Evolutionary conservation across 2,888 invertebrate genomes (phyloP), one percentile per base, ranked within the genome.

Genomic region (Chymomyza procnemis): DNA sequence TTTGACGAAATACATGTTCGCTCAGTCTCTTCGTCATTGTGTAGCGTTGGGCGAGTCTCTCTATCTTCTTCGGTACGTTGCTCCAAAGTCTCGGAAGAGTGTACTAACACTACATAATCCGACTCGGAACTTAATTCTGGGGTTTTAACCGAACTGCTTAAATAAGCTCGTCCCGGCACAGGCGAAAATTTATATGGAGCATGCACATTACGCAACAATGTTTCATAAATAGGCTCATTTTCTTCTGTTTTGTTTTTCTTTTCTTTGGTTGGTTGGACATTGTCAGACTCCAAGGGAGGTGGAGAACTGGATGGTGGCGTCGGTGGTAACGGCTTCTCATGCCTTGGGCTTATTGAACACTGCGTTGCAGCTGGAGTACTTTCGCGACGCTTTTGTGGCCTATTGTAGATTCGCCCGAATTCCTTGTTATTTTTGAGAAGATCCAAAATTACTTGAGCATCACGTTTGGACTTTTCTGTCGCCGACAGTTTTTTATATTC

Each of bases 341-440:
- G 65, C 12, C 59, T 71, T 5, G 83, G 85, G 64, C 81, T 84
- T 0, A 75, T 61, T 3, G 77, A 71, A 66, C 71, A 78, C 5
- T 64, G 55, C 6, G 79, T 71, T 9, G 46, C 61, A 58, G 61
- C 60, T 19, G 67, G 72, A 0, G 74, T 60, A 19, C 76, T 75
- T 61, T 88, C 86, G 19, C 89, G 90, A 80, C 91, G 91, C 89
- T 91, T 92, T 72, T 95, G 94, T 80, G 95, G 95, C 80, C 95
- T 95, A 78, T 95, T 95, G 26, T 96, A 91, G 54, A 96, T 92
- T 74, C 95, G 94, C 76, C 96, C 95, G 76, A 96, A 96, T 73
- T 96, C 96, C 78, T 95, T 93, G 85, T 95, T 96, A 88, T 96
- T 95, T 93, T 96, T 94, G 4, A 97, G 91, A 14, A 97, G 92